Evolutionary conservation across 2,888 invertebrate species (phyloP), one percentile per base, ranked within the genome.

Genomic region (Campoplex nolae): DNA sequence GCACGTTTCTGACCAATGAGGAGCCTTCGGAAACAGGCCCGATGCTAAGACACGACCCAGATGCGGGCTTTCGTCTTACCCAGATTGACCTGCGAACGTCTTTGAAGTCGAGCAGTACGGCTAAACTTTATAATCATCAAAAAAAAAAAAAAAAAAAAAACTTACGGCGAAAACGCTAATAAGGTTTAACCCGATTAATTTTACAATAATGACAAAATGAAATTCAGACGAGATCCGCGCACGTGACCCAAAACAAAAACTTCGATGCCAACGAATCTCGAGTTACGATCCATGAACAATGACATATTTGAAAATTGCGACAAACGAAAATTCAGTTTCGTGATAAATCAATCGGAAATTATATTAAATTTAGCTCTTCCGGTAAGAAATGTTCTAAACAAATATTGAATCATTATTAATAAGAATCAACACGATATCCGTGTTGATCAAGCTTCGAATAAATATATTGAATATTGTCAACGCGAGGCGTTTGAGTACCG

Each of bases 11-110:
- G 62, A 18, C 80, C 71, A 80, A 80, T 51, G 45, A 48, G 32
- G 28, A 45, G 32, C 11, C 80, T 11, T 13, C n/a, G 42, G 56
- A 28, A 32, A 48, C 71, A 51, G 62, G 13, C 16, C 73, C 71
- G 48, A 48, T 32, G 80, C 71, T 45, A 51, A 45, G 28, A n/a
- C 23, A 23, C 76, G 83, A 78, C 83, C 78, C 78, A 73, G 54
- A 83, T 71, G 58, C 48, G 23, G 62, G 18, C 62, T 48, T 48
- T 65, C 71, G 11, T 42, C 51, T 28, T 71, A 42, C 28, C 45
- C 42, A 32, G 48, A 71, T 62, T 71, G 51, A 45, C 65, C 73
- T 28, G 38, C 9, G 32, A 28, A 13, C 32, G 62, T 73, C 71
- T 78, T 78, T 65, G 73, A 78, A 78, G 18, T 3, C 28, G 38